Conservation (phyloP, 2,888 invertebrate genomes). For the Axea sp. region DNA sequence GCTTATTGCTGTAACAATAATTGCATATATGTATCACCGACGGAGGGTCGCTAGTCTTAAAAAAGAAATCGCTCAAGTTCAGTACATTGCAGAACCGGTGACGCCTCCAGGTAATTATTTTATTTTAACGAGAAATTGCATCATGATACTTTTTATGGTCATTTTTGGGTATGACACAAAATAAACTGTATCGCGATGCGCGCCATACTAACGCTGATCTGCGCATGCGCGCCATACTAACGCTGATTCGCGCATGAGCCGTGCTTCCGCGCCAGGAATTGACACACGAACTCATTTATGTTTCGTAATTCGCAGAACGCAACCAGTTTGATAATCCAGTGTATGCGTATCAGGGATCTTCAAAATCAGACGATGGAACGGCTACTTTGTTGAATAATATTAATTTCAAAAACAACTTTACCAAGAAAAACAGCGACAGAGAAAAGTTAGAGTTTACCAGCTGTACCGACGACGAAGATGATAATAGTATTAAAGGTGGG, state of each 20-base stretch:
- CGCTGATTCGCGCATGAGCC: too few relatives aligned
- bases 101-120: slow-evolving; percentile 81
- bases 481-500: slow-evolving; percentile 79
- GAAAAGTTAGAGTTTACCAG: slow-evolving; percentile 72
- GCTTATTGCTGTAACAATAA: slow-evolving; percentile 84
- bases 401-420: slow-evolving; percentile 76
- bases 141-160: too few relatives aligned
- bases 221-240: too few relatives aligned
- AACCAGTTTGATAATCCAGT: slow-evolving; percentile 96
- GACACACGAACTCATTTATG: too few relatives aligned
- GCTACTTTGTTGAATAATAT: slow-evolving; percentile 79
- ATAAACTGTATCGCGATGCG: too few relatives aligned
- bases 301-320: slow-evolving; percentile 85
- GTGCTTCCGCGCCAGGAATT: too few relatives aligned
- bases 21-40: slow-evolving; percentile 88
- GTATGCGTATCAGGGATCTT: slow-evolving; percentile 85
- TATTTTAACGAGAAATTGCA: too few relatives aligned
- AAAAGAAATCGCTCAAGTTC: slow-evolving; percentile 92
- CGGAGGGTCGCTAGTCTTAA: slow-evolving; percentile 90
- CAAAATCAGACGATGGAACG: slow-evolving; percentile 76
- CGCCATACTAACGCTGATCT: too few relatives aligned
- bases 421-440: slow-evolving; percentile 73
- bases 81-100: slow-evolving; percentile 90
- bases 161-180: too few relatives aligned
- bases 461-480: slow-evolving; percentile 80